phyloP scores from a whole-genome alignment of 2,797 vertebrate genomes.

The Sarcophilus harrisii region DNA sequence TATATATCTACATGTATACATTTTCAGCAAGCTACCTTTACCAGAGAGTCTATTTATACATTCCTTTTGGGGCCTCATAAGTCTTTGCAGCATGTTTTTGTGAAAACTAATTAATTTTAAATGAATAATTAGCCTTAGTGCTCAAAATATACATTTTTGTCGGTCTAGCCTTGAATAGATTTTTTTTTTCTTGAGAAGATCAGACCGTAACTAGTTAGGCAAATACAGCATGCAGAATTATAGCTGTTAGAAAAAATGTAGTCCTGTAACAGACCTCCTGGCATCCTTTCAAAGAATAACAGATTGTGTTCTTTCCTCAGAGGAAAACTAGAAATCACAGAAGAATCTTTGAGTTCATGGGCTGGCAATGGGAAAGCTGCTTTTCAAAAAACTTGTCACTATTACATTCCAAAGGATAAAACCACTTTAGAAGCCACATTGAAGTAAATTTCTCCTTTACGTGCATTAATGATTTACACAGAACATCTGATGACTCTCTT shows the following conservation, averaged over 20 bases:
- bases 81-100: neutral
- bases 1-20: neutral
- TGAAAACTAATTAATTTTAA: constrained; percentile 10
- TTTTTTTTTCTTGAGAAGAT: constrained; percentile 41
- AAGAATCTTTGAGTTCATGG: constrained; percentile 20
- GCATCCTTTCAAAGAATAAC: constrained; percentile 71
- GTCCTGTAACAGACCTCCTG: constrained; percentile 57
- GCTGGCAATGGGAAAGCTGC: neutral
- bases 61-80: constrained; percentile 41
- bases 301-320: constrained; percentile 63
- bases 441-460: constrained; percentile 34
- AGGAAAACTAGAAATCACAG: constrained; percentile 29
- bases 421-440: neutral
- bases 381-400: neutral
- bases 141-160: neutral
- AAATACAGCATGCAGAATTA: neutral
- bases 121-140: neutral
- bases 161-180: neutral
- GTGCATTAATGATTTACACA: neutral
- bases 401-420: neutral
- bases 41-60: neutral
- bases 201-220: neutral
- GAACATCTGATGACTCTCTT: neutral
- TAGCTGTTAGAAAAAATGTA: constrained; percentile 64
- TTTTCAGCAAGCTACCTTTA: neutral